Conservation (phyloP, 2,888 invertebrate genomes). For the Chirona hameri region DNA sequence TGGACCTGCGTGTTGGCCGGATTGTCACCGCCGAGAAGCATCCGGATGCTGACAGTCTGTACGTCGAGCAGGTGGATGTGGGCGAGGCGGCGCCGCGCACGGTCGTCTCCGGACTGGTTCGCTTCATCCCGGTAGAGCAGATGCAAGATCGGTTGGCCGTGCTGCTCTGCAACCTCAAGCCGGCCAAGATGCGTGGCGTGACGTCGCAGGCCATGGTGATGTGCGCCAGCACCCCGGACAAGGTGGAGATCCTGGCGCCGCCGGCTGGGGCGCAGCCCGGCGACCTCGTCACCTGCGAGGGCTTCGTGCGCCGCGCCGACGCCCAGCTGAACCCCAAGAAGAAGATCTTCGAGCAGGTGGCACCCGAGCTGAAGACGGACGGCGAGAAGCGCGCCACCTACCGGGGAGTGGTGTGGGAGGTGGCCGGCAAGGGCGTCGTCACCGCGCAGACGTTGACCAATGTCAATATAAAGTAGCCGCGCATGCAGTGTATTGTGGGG, state of each 20-base stretch:
- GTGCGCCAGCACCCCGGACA: conserved; percentile 62
- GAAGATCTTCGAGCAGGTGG: conserved; percentile 72
- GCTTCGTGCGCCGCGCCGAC: conserved; percentile 69
- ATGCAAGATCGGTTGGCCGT: conserved; percentile 77
- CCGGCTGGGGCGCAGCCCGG: conserved; percentile 66
- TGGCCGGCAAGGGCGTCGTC: not conserved
- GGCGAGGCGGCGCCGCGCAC: conserved; percentile 53
- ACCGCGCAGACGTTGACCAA: not conserved
- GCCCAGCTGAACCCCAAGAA: conserved; percentile 81
- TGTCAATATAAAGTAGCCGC: not conserved
- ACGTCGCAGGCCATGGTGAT: conserved; percentile 94
- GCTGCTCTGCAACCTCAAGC: conserved; percentile 87
- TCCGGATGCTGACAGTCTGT: conserved; percentile 59
- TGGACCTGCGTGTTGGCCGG: conserved; percentile 50
- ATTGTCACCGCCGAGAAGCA: conserved; percentile 54
- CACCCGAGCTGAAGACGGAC: conserved; percentile 42
- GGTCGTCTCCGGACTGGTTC: conserved; percentile 78
- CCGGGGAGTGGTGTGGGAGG: not conserved
- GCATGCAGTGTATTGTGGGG: too few relatives aligned
- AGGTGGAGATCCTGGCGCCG: conserved; percentile 75
- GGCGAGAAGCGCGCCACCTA: not conserved
- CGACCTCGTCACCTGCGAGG: conserved; percentile 62
- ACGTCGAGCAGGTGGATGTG: conserved; percentile 58
- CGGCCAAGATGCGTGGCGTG: conserved; percentile 85
- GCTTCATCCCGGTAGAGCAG: conserved; percentile 78